Conservation (phyloP, 2,888 invertebrate species). For the Calliphora vomitoria region DNA sequence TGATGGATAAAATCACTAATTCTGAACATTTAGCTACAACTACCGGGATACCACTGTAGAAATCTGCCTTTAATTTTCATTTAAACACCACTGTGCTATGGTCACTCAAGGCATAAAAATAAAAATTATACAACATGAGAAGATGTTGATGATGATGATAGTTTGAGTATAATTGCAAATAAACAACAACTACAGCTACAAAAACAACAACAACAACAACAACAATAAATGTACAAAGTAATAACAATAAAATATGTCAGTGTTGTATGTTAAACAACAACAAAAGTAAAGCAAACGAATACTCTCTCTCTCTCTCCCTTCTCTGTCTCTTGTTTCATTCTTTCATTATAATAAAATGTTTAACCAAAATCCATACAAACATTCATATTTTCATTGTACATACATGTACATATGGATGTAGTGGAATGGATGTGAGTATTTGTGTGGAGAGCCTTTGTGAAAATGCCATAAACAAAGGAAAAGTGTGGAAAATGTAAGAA, state of each 20-base stretch:
- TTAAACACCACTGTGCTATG: conserved; percentile 36
- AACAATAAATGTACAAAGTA: conserved; percentile 50
- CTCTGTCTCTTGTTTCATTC: neutral
- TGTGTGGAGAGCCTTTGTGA: conserved; percentile 26
- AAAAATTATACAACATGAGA: conserved; percentile 16
- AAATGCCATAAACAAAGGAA: conserved; percentile 52
- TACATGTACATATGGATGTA: neutral
- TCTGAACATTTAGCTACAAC: too few species aligned
- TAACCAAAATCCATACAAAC: conserved; percentile 45
- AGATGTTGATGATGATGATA: conserved; percentile 51
- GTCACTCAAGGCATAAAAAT: conserved; percentile 36
- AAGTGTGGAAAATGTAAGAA: conserved; percentile 28
- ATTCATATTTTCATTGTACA: neutral
- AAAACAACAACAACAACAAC: conserved; percentile 42
- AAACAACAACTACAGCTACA: conserved; percentile 33
- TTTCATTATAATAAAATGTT: conserved; percentile 55
- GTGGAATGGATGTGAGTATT: neutral
- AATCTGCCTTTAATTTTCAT: neutral
- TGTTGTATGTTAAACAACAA: conserved; percentile 41
- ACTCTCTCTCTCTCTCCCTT: neutral
- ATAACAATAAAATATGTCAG: conserved; percentile 73
- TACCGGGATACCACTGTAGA: too few species aligned
- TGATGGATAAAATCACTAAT: too few species aligned
- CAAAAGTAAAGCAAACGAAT: conserved; percentile 8
- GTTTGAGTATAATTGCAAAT: conserved; percentile 67